phyloP scores from a whole-genome alignment of 2,797 vertebrate species.

The Oreochromis mossambicus region DNA sequence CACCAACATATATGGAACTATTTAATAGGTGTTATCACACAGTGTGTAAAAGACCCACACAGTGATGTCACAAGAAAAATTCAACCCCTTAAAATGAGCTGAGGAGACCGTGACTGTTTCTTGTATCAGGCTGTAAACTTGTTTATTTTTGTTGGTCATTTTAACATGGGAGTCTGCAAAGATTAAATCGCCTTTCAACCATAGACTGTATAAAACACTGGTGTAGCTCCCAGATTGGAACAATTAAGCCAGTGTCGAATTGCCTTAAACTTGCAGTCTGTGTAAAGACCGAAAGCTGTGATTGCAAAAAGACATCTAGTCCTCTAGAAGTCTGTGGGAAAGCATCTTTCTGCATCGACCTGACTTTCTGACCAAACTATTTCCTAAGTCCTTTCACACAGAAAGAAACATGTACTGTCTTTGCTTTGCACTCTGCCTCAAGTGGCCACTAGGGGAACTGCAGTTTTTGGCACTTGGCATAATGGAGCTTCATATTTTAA shows the following conservation, averaged over 20 bases:
- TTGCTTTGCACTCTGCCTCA: not conserved
- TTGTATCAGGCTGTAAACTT: not conserved
- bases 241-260: not conserved
- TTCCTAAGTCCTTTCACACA: not conserved
- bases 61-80: not conserved
- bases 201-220: not conserved
- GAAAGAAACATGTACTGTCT: not conserved
- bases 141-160: not conserved
- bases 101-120: not conserved
- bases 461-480: not conserved
- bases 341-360: not conserved
- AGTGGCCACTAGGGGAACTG: not conserved
- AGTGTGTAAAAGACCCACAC: not conserved
- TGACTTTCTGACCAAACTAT: not conserved
- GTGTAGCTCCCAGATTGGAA: not conserved
- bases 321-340: not conserved
- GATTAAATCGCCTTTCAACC: not conserved
- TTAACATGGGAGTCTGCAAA: not conserved
- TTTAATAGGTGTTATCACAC: not conserved
- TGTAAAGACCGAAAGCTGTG: accelerated
- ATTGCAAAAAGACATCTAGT: not conserved
- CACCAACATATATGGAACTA: not conserved
- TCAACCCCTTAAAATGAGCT: not conserved
- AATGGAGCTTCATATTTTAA: not conserved
- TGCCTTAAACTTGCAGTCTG: not conserved